Percentiles rank a stretch among this genome's conserved stretches.
Conservation (phyloP, 2,113 vertebrate genomes). For the Anhinga rufa region DNA sequence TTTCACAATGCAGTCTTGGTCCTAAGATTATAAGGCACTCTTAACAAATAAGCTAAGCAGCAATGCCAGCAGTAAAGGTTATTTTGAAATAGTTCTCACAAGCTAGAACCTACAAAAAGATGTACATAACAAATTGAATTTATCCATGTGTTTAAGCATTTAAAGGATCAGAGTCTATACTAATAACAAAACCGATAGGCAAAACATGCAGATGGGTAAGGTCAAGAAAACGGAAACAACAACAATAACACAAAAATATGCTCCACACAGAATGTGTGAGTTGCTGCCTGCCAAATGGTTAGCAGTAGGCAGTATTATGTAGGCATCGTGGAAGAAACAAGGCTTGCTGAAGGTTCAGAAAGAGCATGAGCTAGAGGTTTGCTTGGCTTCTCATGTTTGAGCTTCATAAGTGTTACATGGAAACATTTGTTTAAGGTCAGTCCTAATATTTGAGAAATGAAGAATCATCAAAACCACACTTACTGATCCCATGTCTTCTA, state of each 20-base stretch:
- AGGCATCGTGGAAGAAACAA: neutral
- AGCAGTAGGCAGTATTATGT: slow-evolving; percentile 35
- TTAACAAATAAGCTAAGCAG: neutral
- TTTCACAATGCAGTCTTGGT: neutral
- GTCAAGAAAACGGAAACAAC: slow-evolving; percentile 26
- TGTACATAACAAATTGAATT: neutral
- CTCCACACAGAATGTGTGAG: slow-evolving; percentile 44
- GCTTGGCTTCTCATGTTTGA: neutral
- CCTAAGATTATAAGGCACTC: neutral
- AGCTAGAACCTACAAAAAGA: neutral
- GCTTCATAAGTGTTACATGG: neutral
- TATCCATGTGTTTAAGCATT: neutral
- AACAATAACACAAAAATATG: slow-evolving; percentile 22
- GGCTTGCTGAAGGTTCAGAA: neutral
- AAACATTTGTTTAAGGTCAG: neutral
- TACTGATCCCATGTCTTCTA: neutral
- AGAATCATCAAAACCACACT: neutral
- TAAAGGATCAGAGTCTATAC: neutral
- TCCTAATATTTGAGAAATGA: neutral
- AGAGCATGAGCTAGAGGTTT: neutral
- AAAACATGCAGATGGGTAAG: slow-evolving; percentile 56
- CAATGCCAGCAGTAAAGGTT: neutral
- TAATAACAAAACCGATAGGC: slow-evolving; percentile 21
- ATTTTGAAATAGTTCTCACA: neutral
- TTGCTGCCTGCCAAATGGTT: slow-evolving; percentile 36